A percentile compares a stretch with the other conserved stretches of the same genome.
Evolutionary conservation across 1,140 invertebrate species (phyloP).

Genomic region (Oppia nitens): DNA sequence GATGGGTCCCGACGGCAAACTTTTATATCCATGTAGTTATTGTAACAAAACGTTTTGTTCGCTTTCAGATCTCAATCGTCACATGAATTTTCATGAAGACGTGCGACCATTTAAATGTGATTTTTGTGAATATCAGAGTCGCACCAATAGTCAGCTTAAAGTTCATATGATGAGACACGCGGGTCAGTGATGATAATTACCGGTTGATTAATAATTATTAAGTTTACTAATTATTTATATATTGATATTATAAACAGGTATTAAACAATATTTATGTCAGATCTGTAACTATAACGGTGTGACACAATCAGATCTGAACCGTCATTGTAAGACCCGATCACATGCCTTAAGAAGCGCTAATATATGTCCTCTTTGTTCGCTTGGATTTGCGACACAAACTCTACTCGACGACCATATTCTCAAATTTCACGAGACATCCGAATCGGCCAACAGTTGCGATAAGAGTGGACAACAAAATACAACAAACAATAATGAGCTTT

Average conservation of each 20-base stretch:
- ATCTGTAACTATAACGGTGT: slow-evolving; percentile 37
- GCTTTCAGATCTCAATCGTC: slow-evolving; percentile 33
- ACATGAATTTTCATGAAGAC: slow-evolving; percentile 37
- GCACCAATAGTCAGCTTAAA: slow-evolving; percentile 35
- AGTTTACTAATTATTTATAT: too few relatives aligned
- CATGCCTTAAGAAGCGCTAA: slow-evolving; percentile 29
- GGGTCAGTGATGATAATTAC: slow-evolving; percentile 24
- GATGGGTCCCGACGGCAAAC: slow-evolving; percentile 28
- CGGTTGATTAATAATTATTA: background rate
- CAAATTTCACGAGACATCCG: slow-evolving; percentile 5
- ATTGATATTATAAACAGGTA: slow-evolving; percentile 26
- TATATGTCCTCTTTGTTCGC: slow-evolving; percentile 28
- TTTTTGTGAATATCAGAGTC: slow-evolving; percentile 33
- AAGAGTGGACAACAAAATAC: background rate
- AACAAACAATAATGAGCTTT: background rate
- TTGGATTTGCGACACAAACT: slow-evolving; percentile 28
- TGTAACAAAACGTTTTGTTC: slow-evolving; percentile 33
- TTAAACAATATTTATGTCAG: slow-evolving; percentile 33
- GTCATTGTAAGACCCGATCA: slow-evolving; percentile 35
- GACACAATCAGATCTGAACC: slow-evolving; percentile 35
- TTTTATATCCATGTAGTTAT: slow-evolving; percentile 31
- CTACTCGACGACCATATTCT: slow-evolving; percentile 19
- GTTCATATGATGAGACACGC: slow-evolving; percentile 36
- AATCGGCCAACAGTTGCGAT: background rate
- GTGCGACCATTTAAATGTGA: slow-evolving; percentile 34